Base-by-base conservation (phyloP, 2,797 vertebrate genomes). In the Tragelaphus oryx region DNA sequence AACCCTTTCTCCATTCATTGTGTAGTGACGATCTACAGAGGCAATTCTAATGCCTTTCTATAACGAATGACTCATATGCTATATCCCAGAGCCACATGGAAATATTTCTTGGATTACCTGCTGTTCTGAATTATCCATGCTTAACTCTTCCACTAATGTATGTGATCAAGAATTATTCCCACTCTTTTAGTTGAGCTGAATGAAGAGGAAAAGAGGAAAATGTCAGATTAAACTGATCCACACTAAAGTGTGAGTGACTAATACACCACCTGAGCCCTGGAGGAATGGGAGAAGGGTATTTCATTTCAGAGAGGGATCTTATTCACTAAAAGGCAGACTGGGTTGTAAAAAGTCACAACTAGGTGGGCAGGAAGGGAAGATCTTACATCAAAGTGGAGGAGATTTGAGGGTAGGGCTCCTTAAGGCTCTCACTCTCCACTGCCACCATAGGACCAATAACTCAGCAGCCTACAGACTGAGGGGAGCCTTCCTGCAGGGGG, bases 121-220 rank as follows among this genome's bases (percentile, higher is more conserved):
- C 90, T 94, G 85, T 94, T 97, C 94, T 91, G 26, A 84, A 94
- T 97, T 96, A 95, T 89, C 80, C 76, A 78, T 71, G 92, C 92
- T 91, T 62, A 83, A 80, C 30, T 95, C 65, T 88, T 87, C 50
- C 55, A 86, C 44, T 80, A 89, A 96, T 17, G 28, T 46, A 59
- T 78, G 41, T n/a, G 62, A 89, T 97, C 86, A 83, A 80, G 87
- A 94, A 57, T 80, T 57, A 52, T 30, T 91, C 75, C 82, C 28
- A n/a, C 52, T 79, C 55, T 89, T 54, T 92, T 79, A 37, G 46
- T 52, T 85, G 88, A 92, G 50, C 37, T n/a, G 55, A 75, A 80
- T 93, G 60, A 50, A 96, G 55, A 37, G 54, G 44, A 20, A 33
- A 41, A 78, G 89, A 59, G 41, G 65, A 55, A 74, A 62, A 79